Evolutionary conservation across 2,888 invertebrate genomes (phyloP).

Genomic region (Sisyra nigra): DNA sequence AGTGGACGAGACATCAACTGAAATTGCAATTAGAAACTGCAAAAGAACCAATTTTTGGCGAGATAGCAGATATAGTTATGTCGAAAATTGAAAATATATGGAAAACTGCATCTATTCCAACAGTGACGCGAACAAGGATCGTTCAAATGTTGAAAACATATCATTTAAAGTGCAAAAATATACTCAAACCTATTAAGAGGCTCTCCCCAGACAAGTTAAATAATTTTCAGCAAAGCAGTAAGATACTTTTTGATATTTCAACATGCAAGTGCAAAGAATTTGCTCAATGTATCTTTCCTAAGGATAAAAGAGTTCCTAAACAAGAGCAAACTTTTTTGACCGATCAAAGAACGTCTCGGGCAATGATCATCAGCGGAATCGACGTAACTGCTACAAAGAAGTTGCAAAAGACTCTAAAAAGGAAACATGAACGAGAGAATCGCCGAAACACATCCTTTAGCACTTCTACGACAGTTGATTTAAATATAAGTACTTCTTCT

Average conservation of each 20-base stretch:
- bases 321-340: not conserved
- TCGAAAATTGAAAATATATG: too few relatives aligned
- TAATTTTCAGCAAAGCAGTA: too few relatives aligned
- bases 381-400: not conserved
- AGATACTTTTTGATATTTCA: too few relatives aligned
- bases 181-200: conserved; percentile 1
- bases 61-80: not conserved
- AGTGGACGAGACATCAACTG: conserved; percentile 6
- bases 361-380: not conserved
- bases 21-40: not conserved
- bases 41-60: conserved; percentile 1
- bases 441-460: too few relatives aligned
- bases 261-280: too few relatives aligned
- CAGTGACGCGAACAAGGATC: conserved; percentile 1
- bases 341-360: not conserved
- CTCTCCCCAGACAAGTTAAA: too few relatives aligned
- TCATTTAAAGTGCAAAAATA: conserved; percentile 4
- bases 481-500: too few relatives aligned
- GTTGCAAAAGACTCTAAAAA: not conserved
- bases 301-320: not conserved
- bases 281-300: too few relatives aligned
- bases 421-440: too few relatives aligned
- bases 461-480: too few relatives aligned
- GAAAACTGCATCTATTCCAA: too few relatives aligned
- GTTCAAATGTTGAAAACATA: conserved; percentile 6